Evolutionary conservation across 2,888 invertebrate species (phyloP), one percentile per base, ranked within the genome.

Genomic region (Kryphioiulus occultus): DNA sequence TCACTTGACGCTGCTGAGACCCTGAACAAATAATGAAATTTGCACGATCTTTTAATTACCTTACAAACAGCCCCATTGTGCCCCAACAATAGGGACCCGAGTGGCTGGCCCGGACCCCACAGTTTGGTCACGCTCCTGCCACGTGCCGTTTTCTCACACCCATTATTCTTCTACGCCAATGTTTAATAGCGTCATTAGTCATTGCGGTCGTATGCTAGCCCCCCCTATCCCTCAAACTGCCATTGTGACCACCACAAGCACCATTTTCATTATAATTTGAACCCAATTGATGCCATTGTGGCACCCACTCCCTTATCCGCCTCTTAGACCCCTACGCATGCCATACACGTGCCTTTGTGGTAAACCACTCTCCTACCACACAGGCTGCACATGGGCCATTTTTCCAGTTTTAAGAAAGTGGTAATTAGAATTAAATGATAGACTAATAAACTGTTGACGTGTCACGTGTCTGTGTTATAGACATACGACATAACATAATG

Each of bases 131-230:
- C 85, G 85, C 85, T 39, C n/a, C 35, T 0, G 26, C 32, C 85
- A 85, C 85, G 85, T 85, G 85, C 42, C 85, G 42, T 39, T 42
- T 85, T 85, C 85, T 39, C 85, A 85, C 85, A 85, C 85, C 42
- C 85, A 53, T 53, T 39, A 85, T 85, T 85, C 30, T 85, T 26
- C 42, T 19, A 42, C 39, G 42, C 85, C 2, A 85, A 85, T 85
- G 42, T 85, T 85, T 85, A 42, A 85, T 85, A 85, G 44, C 39
- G 85, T 85, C 85, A 85, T 85, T 85, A 85, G 85, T 85, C 85
- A 85, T 85, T 85, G 85, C 39, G 85, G 85, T 85, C 85, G 30
- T 82, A 22, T 35, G 12, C 83, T 15, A 12, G 35, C 83, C 22
- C 35, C 15, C 83, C 19, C 83, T 82, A 22, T 19, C 83, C 83